Evolutionary conservation across 1,140 invertebrate species (phyloP), one percentile per base, ranked within the genome.

Genomic region (Branchinecta lindahli): DNA sequence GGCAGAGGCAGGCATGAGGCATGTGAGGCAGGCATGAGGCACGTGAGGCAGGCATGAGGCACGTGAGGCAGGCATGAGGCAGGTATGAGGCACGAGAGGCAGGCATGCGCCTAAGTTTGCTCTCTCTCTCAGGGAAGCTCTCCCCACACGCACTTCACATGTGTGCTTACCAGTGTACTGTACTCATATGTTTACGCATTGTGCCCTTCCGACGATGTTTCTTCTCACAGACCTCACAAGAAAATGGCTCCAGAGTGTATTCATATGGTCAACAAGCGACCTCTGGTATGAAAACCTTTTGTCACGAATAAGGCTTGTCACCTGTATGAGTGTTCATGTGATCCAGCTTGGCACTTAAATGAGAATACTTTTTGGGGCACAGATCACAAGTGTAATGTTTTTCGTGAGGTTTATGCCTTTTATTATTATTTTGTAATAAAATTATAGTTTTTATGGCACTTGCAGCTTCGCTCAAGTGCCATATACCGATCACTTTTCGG

Each of bases 301-400:
- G n/a, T 52, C 47, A 52, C n/a, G 9, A n/a, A n/a, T 52, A n/a
- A 9, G 47, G 47, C 47, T 52, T 52, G 9, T 9, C 47, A 52
- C 47, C 47, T 9, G 9, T 52, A n/a, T 52, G 47, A 52, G 9
- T 52, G 9, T n/a, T 52, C n/a, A 52, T 52, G n/a, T 52, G 47
- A 9, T n/a, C n/a, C 47, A 9, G 9, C 47, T 9, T 9, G 9
- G 47, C n/a, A n/a, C 47, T 52, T 9, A 9, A 9, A 9, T 97
- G 84, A 21, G 97, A 96, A 80, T 99, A 99, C 79, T 97, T 92
- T 78, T 99, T 98, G 67, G 94, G 94, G 80, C 96, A 99, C 77
- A 98, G 94, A 8, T 93, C 94, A 80, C 96, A 99, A 2, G 92
- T 93, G 81, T 96, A 99, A 0, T 96, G 96, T 78, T 98, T 99